A percentile compares a stretch with the other conserved stretches of the same genome.
phyloP scores from a whole-genome alignment of 1,140 invertebrate species.

The Halictus rubicundus region DNA sequence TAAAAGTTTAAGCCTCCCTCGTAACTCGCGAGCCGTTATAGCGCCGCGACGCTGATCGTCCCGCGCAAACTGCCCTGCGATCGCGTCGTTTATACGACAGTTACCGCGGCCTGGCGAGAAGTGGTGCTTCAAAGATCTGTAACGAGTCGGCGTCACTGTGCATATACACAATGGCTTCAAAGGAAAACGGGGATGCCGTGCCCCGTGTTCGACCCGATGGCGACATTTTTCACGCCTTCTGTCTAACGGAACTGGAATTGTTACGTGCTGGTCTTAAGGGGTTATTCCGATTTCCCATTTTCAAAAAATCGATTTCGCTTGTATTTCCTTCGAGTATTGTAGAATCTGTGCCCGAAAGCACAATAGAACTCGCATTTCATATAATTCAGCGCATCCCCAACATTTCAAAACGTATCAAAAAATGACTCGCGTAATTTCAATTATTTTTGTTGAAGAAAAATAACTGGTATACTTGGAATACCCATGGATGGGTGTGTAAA shows the following conservation, averaged over 20 bases:
- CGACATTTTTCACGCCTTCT: slow-evolving; percentile 8
- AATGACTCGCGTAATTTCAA: no score
- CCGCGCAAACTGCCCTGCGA: slow-evolving; percentile 66
- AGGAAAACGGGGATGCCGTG: not conserved
- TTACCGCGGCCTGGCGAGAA: slow-evolving; percentile 51
- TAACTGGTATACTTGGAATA: no score
- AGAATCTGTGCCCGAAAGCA: no score
- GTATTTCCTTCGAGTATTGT: no score
- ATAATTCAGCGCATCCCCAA: no score
- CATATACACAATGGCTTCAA: slow-evolving; percentile 29
- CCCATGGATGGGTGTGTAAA: no score
- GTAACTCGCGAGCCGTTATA: slow-evolving; percentile 69
- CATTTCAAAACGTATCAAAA: no score
- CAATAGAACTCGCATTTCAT: no score
- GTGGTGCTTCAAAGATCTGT: slow-evolving; percentile 44
- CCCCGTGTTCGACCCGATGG: not conserved
- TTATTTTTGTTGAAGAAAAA: no score
- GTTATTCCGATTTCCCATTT: no score
- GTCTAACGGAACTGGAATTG: not conserved
- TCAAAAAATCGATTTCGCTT: no score
- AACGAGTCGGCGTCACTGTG: slow-evolving; percentile 34
- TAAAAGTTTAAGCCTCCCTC: slow-evolving; percentile 75
- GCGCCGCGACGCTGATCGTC: slow-evolving; percentile 71
- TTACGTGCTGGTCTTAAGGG: not conserved
- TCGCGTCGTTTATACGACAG: slow-evolving; percentile 70